Evolutionary conservation across 2,797 vertebrate genomes (phyloP).

Genomic region (Valencia hispanica): DNA sequence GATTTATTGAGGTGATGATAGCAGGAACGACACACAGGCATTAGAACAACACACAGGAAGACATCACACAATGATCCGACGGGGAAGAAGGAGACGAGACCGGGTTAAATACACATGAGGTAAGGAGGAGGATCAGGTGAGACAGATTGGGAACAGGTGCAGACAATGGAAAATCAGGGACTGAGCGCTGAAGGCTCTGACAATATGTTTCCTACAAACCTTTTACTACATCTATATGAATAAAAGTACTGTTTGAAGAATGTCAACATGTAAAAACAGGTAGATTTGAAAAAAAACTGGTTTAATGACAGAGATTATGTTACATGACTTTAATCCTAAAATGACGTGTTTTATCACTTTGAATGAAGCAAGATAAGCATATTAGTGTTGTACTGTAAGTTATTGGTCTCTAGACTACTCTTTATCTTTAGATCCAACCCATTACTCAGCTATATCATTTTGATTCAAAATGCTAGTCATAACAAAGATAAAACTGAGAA

Average conservation of each 20-base stretch:
- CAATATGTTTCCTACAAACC: too few relatives aligned
- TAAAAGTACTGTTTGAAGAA: not conserved
- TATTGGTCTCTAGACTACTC: conserved; percentile 11
- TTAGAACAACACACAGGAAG: too few relatives aligned
- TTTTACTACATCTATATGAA: too few relatives aligned
- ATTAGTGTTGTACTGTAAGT: conserved; percentile 2
- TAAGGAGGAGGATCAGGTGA: too few relatives aligned
- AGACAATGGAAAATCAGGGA: too few relatives aligned
- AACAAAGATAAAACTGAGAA: conserved; percentile 31
- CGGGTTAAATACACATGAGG: too few relatives aligned
- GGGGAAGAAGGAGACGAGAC: too few relatives aligned
- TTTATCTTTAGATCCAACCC: not conserved
- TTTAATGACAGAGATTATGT: not conserved
- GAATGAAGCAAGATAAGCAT: conserved; percentile 28
- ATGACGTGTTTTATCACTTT: conserved; percentile 8
- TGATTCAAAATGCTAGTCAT: conserved; percentile 11
- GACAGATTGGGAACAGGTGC: too few relatives aligned
- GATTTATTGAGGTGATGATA: too few relatives aligned
- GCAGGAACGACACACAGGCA: too few relatives aligned
- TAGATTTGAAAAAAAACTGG: not conserved
- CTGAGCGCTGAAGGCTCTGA: too few relatives aligned
- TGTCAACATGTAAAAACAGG: not conserved
- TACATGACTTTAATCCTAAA: not conserved
- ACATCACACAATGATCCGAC: too few relatives aligned
- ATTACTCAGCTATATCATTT: not conserved